Evolutionary conservation across 2,888 invertebrate genomes (phyloP).

Genomic region (Gymnocheta viridis): DNA sequence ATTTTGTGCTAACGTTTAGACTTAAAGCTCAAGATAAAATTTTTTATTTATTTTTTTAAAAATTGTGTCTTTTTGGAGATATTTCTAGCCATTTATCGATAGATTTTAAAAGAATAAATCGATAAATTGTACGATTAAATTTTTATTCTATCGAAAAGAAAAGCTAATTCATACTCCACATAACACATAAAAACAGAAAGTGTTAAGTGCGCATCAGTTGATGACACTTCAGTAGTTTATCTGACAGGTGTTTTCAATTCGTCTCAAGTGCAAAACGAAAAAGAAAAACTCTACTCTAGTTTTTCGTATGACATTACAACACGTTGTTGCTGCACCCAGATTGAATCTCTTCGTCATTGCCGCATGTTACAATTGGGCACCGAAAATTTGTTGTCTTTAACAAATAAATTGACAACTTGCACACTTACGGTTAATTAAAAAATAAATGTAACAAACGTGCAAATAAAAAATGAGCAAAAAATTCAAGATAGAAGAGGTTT

Average conservation of each 20-base stretch:
- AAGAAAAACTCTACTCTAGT: no score
- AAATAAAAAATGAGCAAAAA: constrained; percentile 13
- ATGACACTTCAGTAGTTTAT: neutral
- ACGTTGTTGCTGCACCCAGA: neutral
- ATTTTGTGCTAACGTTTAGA: no score
- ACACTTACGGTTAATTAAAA: constrained; percentile 72
- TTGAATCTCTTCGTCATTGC: constrained; percentile 4
- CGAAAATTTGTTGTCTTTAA: constrained; percentile 75
- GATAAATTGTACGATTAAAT: no score
- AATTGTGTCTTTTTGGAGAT: no score
- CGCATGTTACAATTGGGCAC: constrained; percentile 13
- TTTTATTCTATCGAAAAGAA: no score
- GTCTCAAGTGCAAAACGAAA: neutral
- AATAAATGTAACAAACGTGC: constrained; percentile 29
- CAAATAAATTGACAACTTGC: constrained; percentile 77
- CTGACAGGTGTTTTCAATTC: neutral
- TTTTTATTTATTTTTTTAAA: no score
- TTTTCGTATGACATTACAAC: neutral
- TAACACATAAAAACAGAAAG: no score
- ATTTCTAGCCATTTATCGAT: no score
- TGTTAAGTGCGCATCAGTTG: no score
- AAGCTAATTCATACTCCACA: no score
- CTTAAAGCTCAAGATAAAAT: no score
- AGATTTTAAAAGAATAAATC: no score
- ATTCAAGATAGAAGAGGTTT: constrained; percentile 2